phyloP scores from a whole-genome alignment of 2,113 vertebrate species.

The Pachyramphus minor region DNA sequence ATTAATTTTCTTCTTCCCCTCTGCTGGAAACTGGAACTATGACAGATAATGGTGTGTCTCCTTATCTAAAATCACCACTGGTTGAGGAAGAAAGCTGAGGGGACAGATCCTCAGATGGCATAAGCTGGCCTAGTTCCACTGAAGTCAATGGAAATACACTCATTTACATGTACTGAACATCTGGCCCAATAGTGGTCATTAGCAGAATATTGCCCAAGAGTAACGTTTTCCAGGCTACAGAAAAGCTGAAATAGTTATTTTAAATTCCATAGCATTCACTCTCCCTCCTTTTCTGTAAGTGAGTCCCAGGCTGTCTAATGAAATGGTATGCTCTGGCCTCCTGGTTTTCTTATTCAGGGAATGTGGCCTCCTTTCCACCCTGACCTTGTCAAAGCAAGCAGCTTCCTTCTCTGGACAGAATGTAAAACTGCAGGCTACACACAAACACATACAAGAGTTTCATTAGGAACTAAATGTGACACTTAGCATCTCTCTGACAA shows the following conservation, averaged over 20 bases:
- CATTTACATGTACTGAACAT: slow-evolving; percentile 32
- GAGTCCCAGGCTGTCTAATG: background rate
- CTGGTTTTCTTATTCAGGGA: background rate
- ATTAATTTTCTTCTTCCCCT: background rate
- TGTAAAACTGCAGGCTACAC: background rate
- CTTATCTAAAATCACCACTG: background rate
- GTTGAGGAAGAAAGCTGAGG: background rate
- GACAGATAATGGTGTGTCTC: background rate
- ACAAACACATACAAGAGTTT: background rate
- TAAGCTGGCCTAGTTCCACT: slow-evolving; percentile 15
- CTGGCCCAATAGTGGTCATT: slow-evolving; percentile 18
- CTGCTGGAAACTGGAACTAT: background rate
- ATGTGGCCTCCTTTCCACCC: background rate
- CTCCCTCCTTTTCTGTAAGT: background rate
- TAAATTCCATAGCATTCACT: background rate
- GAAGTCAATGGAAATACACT: slow-evolving; percentile 12
- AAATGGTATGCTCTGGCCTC: background rate
- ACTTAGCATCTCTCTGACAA: background rate
- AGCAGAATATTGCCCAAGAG: slow-evolving; percentile 40
- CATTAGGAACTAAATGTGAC: background rate
- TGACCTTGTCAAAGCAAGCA: slow-evolving; percentile 5
- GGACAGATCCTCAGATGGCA: background rate
- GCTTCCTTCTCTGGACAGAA: background rate
- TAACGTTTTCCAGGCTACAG: background rate
- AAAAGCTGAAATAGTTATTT: slow-evolving; percentile 30